Evolutionary conservation across 2,797 vertebrate species (phyloP).

Genomic region (Valencia hispanica): DNA sequence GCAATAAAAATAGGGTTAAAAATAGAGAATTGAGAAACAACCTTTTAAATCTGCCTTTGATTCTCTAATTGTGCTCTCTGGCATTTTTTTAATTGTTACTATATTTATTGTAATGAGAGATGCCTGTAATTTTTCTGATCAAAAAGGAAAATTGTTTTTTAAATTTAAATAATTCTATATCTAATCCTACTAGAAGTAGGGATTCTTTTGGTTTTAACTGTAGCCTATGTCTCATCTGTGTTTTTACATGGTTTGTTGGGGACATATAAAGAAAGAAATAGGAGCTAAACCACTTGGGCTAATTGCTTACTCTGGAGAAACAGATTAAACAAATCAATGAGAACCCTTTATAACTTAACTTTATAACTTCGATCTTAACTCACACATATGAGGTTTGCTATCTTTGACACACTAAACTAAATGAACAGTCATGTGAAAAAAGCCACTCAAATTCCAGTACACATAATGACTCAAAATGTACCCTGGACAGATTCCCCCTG

Average conservation of each 20-base stretch:
- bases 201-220: background rate
- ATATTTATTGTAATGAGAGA: background rate
- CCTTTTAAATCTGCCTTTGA: background rate
- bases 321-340: background rate
- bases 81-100: background rate
- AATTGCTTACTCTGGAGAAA: background rate
- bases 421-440: slow-evolving; percentile 67
- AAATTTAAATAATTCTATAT: background rate
- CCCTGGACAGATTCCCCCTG: slow-evolving; percentile 8
- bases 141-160: background rate
- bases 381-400: slow-evolving; percentile 2
- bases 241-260: background rate
- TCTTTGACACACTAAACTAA: slow-evolving; percentile 38
- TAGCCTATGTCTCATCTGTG: background rate
- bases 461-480: slow-evolving; percentile 30
- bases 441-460: slow-evolving; percentile 56
- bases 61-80: background rate
- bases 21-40: background rate
- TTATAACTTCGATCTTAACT: background rate
- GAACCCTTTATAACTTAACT: background rate
- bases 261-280: background rate
- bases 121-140: background rate
- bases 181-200: background rate
- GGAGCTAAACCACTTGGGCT: background rate
- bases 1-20: background rate